These are phyloP conservation scores for Ophion ventricosus DNA, from an alignment of 2,888 invertebrate genomes.

Conservation along the genomic window DNA sequence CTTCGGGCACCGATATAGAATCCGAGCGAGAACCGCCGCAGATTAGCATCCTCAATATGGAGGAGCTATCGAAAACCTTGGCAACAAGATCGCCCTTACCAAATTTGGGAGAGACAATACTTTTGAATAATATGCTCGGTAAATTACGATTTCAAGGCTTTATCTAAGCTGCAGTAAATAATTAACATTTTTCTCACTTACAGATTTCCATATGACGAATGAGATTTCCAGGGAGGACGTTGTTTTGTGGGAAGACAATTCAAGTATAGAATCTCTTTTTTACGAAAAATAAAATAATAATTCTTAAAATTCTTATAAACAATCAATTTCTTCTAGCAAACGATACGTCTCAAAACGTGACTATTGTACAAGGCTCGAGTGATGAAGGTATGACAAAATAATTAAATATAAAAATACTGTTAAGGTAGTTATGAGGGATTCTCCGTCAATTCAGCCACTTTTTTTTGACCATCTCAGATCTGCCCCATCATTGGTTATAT, in stretches of 20 bases:
- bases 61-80: conserved; percentile 9
- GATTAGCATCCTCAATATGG: conserved; percentile 2
- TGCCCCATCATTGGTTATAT: too few relatives aligned
- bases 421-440: too few relatives aligned
- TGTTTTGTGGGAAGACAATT: conserved; percentile 3
- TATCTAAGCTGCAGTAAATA: conserved; percentile 11
- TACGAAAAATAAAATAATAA: conserved; percentile 7
- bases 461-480: too few relatives aligned
- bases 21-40: background rate
- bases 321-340: conserved; percentile 1
- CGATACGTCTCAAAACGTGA: too few relatives aligned
- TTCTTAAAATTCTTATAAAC: background rate
- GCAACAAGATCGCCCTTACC: conserved; percentile 1
- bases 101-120: conserved; percentile 8
- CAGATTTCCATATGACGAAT: background rate
- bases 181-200: conserved; percentile 9
- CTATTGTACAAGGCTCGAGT: too few relatives aligned
- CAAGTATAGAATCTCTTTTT: conserved; percentile 1
- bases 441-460: too few relatives aligned
- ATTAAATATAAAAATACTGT: too few relatives aligned
- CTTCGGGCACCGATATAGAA: conserved; percentile 15
- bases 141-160: conserved; percentile 4
- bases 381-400: too few relatives aligned
- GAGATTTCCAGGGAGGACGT: background rate
- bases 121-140: conserved; percentile 17